phyloP scores from a whole-genome alignment of 2,888 invertebrate genomes.

The Heteromyza rotundicornis region DNA sequence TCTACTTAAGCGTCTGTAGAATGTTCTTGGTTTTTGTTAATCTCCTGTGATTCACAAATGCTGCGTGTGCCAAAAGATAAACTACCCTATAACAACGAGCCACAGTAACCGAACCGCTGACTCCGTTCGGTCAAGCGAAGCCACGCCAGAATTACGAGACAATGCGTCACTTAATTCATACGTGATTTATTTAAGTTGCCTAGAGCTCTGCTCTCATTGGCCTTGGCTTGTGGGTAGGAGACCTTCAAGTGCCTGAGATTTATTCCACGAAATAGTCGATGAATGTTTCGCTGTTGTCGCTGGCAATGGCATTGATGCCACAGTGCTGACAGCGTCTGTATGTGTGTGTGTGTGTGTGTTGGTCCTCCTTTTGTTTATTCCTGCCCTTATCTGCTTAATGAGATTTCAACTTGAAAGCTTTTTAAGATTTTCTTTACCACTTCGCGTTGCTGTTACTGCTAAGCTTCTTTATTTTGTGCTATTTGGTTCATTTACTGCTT shows the following conservation, averaged over 20 bases:
- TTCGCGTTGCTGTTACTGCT: too few species aligned
- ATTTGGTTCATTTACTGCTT: too few species aligned
- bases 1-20: too few species aligned
- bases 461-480: not conserved
- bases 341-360: too few species aligned
- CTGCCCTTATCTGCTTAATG: conserved; percentile 31
- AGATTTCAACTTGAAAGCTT: conserved; percentile 27
- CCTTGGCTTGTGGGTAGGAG: conserved; percentile 6
- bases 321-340: too few species aligned
- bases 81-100: not conserved
- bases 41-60: too few species aligned
- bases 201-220: conserved; percentile 37
- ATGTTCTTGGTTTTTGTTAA: too few species aligned
- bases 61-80: not conserved
- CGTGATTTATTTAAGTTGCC: conserved; percentile 50
- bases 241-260: not conserved
- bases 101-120: conserved; percentile 27
- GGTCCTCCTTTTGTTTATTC: conserved; percentile 1
- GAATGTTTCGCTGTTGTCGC: not conserved
- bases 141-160: not conserved
- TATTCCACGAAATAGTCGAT: not conserved
- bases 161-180: conserved; percentile 49
- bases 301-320: not conserved
- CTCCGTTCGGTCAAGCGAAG: not conserved
- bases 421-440: too few species aligned